These are phyloP conservation scores for Trogon melanurus DNA, from an alignment of 2,113 vertebrate species.

Conservation along the genomic window DNA sequence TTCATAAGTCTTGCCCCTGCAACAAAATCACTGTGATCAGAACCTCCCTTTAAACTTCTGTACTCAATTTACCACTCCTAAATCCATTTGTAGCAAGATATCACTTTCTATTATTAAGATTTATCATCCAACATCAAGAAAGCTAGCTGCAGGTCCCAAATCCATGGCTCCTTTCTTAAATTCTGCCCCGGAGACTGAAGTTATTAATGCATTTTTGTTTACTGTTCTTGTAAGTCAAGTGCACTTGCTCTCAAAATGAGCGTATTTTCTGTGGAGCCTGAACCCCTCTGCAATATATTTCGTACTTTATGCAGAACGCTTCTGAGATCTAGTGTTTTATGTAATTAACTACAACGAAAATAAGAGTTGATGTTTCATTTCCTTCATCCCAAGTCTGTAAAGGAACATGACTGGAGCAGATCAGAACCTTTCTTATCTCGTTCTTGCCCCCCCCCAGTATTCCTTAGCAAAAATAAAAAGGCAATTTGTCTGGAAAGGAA, in stretches of 20 bases:
- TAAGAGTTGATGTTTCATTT: too few relatives aligned
- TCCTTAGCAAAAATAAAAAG: not conserved
- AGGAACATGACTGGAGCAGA: not conserved
- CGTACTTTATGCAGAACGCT: not conserved
- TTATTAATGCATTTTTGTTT: not conserved
- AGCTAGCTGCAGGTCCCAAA: not conserved
- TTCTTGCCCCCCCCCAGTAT: not conserved
- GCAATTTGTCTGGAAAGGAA: not conserved
- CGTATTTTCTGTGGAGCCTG: too few relatives aligned
- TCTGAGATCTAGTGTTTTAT: not conserved
- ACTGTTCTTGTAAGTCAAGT: not conserved
- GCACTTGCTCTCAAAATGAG: not conserved
- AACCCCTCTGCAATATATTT: too few relatives aligned
- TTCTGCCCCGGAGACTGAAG: not conserved
- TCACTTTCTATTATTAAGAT: not conserved
- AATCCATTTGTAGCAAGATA: not conserved
- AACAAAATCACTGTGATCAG: slow-evolving; percentile 30
- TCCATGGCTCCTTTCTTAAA: not conserved
- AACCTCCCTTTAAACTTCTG: not conserved
- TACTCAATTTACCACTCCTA: not conserved
- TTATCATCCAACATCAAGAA: not conserved
- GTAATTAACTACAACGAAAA: too few relatives aligned
- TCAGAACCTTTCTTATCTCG: not conserved
- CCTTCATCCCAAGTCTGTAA: not conserved
- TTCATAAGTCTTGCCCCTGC: slow-evolving; percentile 69